These are phyloP conservation scores for Dolichotis patagonum DNA, from an alignment of 2,113 vertebrate genomes.

Conservation along the genomic window DNA sequence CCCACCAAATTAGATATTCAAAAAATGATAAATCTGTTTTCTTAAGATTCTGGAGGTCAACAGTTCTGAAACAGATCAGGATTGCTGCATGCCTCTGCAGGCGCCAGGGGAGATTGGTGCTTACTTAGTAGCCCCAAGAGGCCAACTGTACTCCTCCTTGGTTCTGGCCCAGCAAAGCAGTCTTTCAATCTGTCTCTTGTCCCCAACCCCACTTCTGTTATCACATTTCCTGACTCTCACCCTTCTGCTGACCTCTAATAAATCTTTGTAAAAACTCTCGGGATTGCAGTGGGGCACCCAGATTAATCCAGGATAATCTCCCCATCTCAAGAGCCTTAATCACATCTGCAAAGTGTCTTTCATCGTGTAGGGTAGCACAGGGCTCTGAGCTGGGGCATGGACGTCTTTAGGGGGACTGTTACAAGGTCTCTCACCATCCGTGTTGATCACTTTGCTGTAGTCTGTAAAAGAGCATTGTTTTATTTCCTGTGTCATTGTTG, in stretches of 20 bases:
- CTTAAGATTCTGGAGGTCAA: neutral
- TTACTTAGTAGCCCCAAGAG: neutral
- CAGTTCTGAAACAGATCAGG: neutral
- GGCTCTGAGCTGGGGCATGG: neutral
- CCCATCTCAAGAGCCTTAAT: constrained; percentile 7
- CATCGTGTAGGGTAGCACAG: neutral
- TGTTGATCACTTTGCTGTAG: neutral
- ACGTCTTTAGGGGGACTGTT: neutral
- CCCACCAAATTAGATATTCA: neutral
- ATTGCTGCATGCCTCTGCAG: neutral
- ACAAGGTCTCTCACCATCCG: neutral
- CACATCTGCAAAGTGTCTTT: neutral
- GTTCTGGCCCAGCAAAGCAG: neutral
- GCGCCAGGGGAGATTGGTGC: neutral
- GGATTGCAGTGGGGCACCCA: neutral
- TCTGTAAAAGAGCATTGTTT: neutral
- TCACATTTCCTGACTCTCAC: neutral
- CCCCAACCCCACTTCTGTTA: neutral
- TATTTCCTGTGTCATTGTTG: neutral
- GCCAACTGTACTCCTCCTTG: neutral
- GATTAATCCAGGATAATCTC: constrained; percentile 27
- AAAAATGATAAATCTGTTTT: neutral
- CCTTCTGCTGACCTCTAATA: neutral
- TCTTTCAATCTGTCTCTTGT: neutral
- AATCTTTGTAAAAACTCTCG: neutral